Base-by-base conservation (phyloP, 2,797 vertebrate species). In the Buceros bicornis region DNA sequence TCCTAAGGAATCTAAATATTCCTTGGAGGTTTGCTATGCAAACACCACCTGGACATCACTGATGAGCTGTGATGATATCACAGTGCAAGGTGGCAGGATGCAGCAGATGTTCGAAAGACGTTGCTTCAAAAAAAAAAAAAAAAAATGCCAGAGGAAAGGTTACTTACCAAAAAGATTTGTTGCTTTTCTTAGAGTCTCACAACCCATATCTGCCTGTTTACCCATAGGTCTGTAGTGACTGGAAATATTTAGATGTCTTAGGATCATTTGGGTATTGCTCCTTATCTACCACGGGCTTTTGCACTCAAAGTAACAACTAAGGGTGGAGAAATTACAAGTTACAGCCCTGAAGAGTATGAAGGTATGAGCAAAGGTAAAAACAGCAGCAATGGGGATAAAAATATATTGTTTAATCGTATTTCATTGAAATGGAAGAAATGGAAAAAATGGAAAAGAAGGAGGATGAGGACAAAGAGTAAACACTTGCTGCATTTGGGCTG, bases 61-160 rank as follows among this genome's bases (percentile, higher is more conserved):
- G 82, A 56, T 95, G 62, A 80, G 33, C 89, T 87, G 50, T 58
- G 72, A 89, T 5, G 48, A 62, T 65, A 76, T 66, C 29, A 8
- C 77, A 62, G 33, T 53, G 64, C 33, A 82, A 91, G 31, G 40
- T 84, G 67, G 62, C 72, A 86, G 66, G 35, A 88, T 53, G 62
- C 35, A 86, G 73, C 87, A 91, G 66, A 64, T 84, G 43, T 79
- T 91, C 77, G 53, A 90, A 90, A 93, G 66, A 40, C 54, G 20
- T 8, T 47, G 14, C 21, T 37, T 77, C 43, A 90, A 83, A 92
- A 40, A 40, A 40, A 40, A 90, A 90, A 40, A 40, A 40, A 10
- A 40, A 43, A 90, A 82, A 45, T 0, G 3, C 16, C 42, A 72
- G 70, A 79, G 58, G 64, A 96, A 95, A 90, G 2, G 21, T 84